Evolutionary conservation across 2,113 vertebrate species (phyloP), one percentile per base, ranked within the genome.

Genomic region (Epinephelus fuscoguttatus): DNA sequence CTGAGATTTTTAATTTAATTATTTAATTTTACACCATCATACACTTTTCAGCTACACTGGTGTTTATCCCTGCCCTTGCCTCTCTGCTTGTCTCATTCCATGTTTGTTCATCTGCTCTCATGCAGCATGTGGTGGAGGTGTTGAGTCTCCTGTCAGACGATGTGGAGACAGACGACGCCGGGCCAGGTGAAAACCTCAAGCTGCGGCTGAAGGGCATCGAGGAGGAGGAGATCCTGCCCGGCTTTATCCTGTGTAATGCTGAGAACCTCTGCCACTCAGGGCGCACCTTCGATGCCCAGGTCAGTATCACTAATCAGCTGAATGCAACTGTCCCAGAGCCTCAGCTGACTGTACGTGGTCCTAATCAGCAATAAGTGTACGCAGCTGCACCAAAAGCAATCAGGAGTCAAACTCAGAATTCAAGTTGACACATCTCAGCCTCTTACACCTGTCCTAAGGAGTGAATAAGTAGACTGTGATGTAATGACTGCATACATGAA

Each of bases 221-320:
- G 94, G 98, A 99, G 57, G 98, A 99, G 59, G 98, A 99, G 94
- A 99, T 99, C 72, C 96, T 99, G 72, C 98, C 98, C 1, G 98
- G 98, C 74, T 99, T 99, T 88, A 98, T 99, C 89, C 97, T 99
- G 75, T 99, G 98, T 91, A 98, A 98, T 68, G 96, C 94, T 47
- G 98, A 97, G 94, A 99, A 97, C 91, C 96, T 99, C 53, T 99
- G 98, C 95, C 98, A 99, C 95, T 97, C 98, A 6, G 98, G 98
- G 80, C 97, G 98, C 78, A 99, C 97, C 0, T 99, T 99, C 63
- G 98, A 99, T 77, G 98, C 98, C 86, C 98, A 99, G 97, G 98
- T 99, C 23, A 57, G 88, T 70, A 8, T n/a, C 75, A 4, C 61
- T 10, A 57, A 15, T 25, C 13, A 21, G 30, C 52, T 11, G 23